Base-by-base conservation (phyloP, 2,888 invertebrate species). In the Nasonia oneida region DNA sequence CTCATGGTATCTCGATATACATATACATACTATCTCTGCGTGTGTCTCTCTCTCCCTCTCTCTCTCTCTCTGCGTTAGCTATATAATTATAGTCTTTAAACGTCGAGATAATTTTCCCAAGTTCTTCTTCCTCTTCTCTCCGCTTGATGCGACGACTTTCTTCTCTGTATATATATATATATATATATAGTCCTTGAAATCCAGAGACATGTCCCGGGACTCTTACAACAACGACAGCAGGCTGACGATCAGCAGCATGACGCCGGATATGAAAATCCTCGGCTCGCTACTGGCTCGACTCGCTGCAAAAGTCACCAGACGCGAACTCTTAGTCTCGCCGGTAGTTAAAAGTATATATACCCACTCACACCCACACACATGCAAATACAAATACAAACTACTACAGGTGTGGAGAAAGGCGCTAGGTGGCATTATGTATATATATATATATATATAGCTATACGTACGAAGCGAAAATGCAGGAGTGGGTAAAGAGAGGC, bases 171-270 rank as follows among this genome's bases (percentile, higher is more conserved):
- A 23, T 23, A 23, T 23, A 23, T 23, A 23, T 23, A 6, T 8
- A 42, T 42, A 42, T 18, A 18, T 53, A 4, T 5, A 57, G 57
- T 57, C 57, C 57, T 57, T 57, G 23, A 57, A 57, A 67, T 67
- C 75, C 81, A 42, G 15, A 76, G 37, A 64, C 33, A n/a, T 37
- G 23, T 4, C 61, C 79, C 73, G 76, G 71, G 81, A 29, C 39
- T 18, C 15, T 90, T 73, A 73, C 47, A 73, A 91, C 89, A 90
- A 86, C 86, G 88, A 87, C 85, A 90, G 87, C 83, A 90, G 81
- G 81, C 75, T 73, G 73, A 89, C 86, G 84, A 90, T 81, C 87
- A 90, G 74, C 53, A 81, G 87, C 74, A 89, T 85, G 86, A 89
- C 86, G 86, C 89, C 88, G 71, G 90, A 88, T 82, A 84, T 86